Evolutionary conservation across 2,113 vertebrate species (phyloP), one percentile per base, ranked within the genome.

Genomic region (Spea bombifrons): DNA sequence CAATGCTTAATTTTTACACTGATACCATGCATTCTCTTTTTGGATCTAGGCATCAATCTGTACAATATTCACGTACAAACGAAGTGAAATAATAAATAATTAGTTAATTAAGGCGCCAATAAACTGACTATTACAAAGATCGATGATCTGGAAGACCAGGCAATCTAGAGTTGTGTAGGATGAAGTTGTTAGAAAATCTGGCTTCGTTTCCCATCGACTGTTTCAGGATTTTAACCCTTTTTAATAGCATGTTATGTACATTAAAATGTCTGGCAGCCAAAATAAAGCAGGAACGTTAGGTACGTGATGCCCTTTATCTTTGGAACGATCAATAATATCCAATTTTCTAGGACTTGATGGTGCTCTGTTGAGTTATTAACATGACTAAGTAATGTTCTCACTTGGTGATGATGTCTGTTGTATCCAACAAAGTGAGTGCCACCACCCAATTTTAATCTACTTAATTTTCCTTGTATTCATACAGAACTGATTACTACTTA

Each of bases 1-100:
- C 30, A 30, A 30, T 30, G 30, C 30, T 30, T 30, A 2, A 30
- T 30, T 30, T 30, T 30, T 30, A 30, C 30, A 30, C 30, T 30
- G 30, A 30, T 30, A 30, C 30, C 30, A 30, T 30, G 30, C 30
- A 2, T 30, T 30, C 30, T 30, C 30, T 12, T 50, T 65, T 5
- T 65, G 53, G 16, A 30, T 65, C 46, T 66, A 5, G 9, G 16
- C 52, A 44, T 30, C 30, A 73, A 66, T 80, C 66, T 66, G 71
- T 59, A 79, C 9, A 7, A 13, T 66, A 47, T 48, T 67, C 70
- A 80, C 63, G 52, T 67, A 65, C 12, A 72, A 66, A 67, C 66
- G 70, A 66, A 65, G 52, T 80, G 64, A 80, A 66, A 80, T 73
- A 73, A 80, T 73, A 80, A 72, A 72, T 78, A 80, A 80, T 80